Evolutionary conservation across 2,888 invertebrate species (phyloP), one percentile per base, ranked within the genome.

Genomic region (Ectobius pallidus): DNA sequence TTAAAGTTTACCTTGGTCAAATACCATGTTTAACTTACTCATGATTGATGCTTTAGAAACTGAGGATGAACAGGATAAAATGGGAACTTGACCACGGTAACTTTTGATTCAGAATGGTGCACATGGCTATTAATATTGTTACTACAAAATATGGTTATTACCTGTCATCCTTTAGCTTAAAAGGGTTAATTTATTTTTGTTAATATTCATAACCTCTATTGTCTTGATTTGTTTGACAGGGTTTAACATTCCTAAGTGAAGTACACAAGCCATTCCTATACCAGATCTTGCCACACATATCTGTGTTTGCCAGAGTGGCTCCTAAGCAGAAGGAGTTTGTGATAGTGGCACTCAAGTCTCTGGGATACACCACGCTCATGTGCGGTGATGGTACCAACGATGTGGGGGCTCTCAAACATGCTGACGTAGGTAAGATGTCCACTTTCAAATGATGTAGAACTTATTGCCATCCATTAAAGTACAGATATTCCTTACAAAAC

Each of bases 311-410:
- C 1, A 88, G 99, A 78, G 97, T 99, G 80, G 97, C 97, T 1
- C 99, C 99, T 0, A 99, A 99, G 82, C 99, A 99, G 82, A 99
- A 99, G 84, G 99, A 99, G 84, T 92, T 91, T 80, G 93, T 99
- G 1, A 92, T 99, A 55, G 93, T 95, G 9, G 91, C 93, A 3
- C 84, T 99, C 69, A 98, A 96, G 81, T 88, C 90, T 34, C 85
- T 94, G 14, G 99, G 99, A 3, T 95, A 90, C 80, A 89, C 90
- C 3, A 97, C 98, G 0, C 86, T 99, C 1, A 99, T 99, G 99
- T 99, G 99, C 81, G 99, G 99, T 1, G 99, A 99, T 85, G 99
- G 99, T 70, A 99, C 99, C 1, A 99, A 99, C 82, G 99, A 99
- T 84, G 99, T 99, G 14, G 99, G 99, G 20, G 97, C 97, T 3